Percentiles rank a stretch among this genome's conserved stretches.
Evolutionary conservation across 2,113 vertebrate species (phyloP).

Genomic region (Hyaena hyaena): DNA sequence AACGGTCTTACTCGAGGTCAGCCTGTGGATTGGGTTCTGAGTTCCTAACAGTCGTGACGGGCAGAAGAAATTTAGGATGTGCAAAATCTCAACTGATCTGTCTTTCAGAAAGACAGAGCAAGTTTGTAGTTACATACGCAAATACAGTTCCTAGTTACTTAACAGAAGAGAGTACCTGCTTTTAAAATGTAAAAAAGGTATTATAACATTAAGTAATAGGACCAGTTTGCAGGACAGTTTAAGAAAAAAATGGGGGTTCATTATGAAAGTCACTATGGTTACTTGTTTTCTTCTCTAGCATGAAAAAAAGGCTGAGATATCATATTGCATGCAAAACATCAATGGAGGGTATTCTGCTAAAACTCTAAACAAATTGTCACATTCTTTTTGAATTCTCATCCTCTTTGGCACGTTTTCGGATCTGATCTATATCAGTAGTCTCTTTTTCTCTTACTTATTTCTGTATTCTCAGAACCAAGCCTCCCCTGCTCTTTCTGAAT

Average conservation of each 20-base stretch:
- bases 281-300: slow-evolving; percentile 4
- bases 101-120: neutral
- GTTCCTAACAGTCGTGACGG: neutral
- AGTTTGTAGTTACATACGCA: neutral
- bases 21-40: neutral
- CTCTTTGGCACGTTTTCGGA: neutral
- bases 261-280: neutral
- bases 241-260: neutral
- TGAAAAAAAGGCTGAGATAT: slow-evolving; percentile 5
- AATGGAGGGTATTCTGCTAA: neutral
- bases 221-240: neutral
- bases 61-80: neutral
- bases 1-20: neutral
- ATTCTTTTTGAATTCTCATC: neutral
- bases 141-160: neutral
- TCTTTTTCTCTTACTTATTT: neutral
- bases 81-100: neutral
- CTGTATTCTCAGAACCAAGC: neutral
- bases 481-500: neutral
- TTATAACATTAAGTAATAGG: neutral
- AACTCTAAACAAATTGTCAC: neutral
- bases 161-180: neutral
- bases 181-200: neutral
- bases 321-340: neutral
- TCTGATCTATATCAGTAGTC: neutral